Conservation (phyloP, 2,113 vertebrate species). For the Neopipo cinnamomea region DNA sequence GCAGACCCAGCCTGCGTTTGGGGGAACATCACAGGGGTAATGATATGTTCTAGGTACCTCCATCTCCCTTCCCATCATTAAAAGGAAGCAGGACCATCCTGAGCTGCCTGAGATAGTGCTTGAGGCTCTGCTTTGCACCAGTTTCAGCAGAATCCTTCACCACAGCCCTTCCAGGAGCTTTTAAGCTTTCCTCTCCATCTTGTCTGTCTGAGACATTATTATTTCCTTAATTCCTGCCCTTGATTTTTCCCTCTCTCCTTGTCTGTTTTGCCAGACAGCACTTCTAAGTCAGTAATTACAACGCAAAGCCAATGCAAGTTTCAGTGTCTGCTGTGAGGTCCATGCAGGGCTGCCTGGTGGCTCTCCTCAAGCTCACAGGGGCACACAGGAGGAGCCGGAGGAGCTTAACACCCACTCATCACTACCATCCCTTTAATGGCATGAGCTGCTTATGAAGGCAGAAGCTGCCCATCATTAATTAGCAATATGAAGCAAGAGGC, state of each 20-base stretch:
- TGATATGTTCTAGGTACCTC: not conserved
- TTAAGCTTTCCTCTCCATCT: not conserved
- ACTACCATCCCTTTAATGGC: not conserved
- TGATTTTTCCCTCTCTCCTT: not conserved
- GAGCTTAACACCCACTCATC: not conserved
- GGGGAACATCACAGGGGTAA: not conserved
- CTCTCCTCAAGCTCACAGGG: accelerated
- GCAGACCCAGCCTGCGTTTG: not conserved
- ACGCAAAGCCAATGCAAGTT: not conserved
- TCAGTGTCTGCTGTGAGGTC: not conserved
- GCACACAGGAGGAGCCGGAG: accelerated
- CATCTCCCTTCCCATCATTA: not conserved
- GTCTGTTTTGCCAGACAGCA: not conserved
- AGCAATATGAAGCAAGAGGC: not conserved
- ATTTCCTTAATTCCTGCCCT: constrained; percentile 1
- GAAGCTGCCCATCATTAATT: not conserved
- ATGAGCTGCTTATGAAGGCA: not conserved
- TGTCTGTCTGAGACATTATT: not conserved
- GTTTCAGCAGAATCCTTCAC: not conserved
- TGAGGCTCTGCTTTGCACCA: not conserved
- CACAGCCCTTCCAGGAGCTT: not conserved
- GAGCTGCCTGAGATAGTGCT: not conserved
- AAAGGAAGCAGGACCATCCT: not conserved
- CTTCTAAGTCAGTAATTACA: not conserved
- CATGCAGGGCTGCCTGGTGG: not conserved